Evolutionary conservation across 2,113 vertebrate species (phyloP).

Genomic region (Barbus barbus): DNA sequence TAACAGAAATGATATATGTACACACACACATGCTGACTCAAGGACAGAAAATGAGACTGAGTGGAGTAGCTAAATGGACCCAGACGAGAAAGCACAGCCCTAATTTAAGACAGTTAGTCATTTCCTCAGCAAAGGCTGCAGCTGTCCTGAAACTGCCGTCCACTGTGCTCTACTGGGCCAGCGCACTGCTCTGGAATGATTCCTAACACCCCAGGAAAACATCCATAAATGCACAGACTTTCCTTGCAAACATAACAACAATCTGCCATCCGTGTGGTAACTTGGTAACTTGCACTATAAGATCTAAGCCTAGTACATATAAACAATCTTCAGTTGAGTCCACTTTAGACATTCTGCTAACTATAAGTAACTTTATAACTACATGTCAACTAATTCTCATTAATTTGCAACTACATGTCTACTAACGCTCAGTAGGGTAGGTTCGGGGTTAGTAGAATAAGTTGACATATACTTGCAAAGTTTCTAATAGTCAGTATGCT

Average conservation of each 20-base stretch:
- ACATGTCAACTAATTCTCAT: too few relatives aligned
- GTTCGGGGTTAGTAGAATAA: too few relatives aligned
- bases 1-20: background rate
- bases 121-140: conserved; percentile 26
- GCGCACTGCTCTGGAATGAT: conserved; percentile 29
- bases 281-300: background rate
- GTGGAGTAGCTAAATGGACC: conserved; percentile 47
- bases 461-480: too few relatives aligned
- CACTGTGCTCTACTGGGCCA: conserved; percentile 4
- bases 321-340: background rate
- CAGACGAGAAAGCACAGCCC: conserved; percentile 46
- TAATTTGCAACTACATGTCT: too few relatives aligned
- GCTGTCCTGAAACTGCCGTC: conserved; percentile 31
- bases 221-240: conserved; percentile 6
- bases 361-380: too few relatives aligned
- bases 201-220: conserved; percentile 24
- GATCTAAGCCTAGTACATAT: background rate
- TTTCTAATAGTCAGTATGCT: too few relatives aligned
- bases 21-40: conserved; percentile 5
- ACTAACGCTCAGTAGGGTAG: too few relatives aligned
- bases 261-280: background rate
- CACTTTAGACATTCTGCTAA: too few relatives aligned
- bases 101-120: conserved; percentile 57
- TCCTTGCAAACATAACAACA: background rate
- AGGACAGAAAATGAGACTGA: conserved; percentile 2